phyloP scores from a whole-genome alignment of 2,888 invertebrate genomes.

The Agriopis leucophaearia region DNA sequence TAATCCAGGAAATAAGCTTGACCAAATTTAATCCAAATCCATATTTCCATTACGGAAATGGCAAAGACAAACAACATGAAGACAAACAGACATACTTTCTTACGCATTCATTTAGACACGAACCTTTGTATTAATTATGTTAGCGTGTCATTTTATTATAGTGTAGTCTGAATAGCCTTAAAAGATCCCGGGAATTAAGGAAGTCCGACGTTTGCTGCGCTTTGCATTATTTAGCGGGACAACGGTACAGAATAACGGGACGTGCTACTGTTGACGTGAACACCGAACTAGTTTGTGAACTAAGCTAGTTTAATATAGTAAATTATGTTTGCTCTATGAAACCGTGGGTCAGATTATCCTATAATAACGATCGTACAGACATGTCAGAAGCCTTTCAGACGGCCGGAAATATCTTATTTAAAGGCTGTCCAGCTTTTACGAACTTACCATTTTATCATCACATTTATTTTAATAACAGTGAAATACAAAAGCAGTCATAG shows the following conservation, averaged over 20 bases:
- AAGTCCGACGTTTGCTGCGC: constrained; percentile 46
- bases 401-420: too few relatives aligned
- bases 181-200: constrained; percentile 30
- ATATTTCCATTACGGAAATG: too few relatives aligned
- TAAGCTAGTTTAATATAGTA: constrained; percentile 11
- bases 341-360: too few relatives aligned
- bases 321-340: constrained; percentile 5
- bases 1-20: too few relatives aligned
- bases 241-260: constrained; percentile 30
- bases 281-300: constrained; percentile 17
- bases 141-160: neutral
- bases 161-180: neutral
- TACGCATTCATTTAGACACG: too few relatives aligned
- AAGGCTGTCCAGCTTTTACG: too few relatives aligned
- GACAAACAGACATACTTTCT: neutral
- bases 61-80: too few relatives aligned
- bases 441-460: too few relatives aligned
- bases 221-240: constrained; percentile 47
- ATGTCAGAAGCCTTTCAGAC: too few relatives aligned
- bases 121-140: neutral
- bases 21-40: too few relatives aligned
- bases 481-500: neutral
- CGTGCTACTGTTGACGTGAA: constrained; percentile 13
- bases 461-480: neutral
- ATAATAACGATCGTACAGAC: too few relatives aligned